Evolutionary conservation across 2,113 vertebrate genomes (phyloP).

Genomic region (Coryphaenoides rupestris): DNA sequence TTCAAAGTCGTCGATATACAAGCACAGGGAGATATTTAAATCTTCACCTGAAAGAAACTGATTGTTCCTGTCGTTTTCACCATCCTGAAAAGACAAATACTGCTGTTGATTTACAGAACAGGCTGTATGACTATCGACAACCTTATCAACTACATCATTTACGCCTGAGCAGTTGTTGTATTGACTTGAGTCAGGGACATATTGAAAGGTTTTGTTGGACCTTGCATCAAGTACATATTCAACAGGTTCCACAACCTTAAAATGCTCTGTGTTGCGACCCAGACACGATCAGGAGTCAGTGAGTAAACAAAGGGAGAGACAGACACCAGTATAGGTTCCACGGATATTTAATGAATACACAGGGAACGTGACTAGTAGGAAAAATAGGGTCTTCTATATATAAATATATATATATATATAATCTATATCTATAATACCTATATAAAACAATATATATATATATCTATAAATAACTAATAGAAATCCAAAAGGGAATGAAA

Average conservation of each 20-base stretch:
- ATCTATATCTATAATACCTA: too few relatives aligned
- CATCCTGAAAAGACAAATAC: constrained; percentile 9
- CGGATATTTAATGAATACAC: too few relatives aligned
- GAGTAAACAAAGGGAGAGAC: too few relatives aligned
- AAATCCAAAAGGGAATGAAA: too few relatives aligned
- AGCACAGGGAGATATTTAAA: background rate
- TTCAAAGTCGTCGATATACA: constrained; percentile 26
- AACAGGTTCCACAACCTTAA: constrained; percentile 5
- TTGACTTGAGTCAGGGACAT: constrained; percentile 33
- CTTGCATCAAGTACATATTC: constrained; percentile 39
- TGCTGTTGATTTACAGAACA: background rate
- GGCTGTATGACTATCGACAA: constrained; percentile 27
- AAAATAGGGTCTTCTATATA: too few relatives aligned
- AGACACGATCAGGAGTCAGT: too few relatives aligned
- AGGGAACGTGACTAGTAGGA: too few relatives aligned
- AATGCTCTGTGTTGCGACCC: too few relatives aligned
- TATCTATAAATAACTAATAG: too few relatives aligned
- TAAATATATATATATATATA: too few relatives aligned
- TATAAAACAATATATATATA: too few relatives aligned
- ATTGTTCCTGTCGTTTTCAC: constrained; percentile 21
- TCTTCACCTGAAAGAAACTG: constrained; percentile 22
- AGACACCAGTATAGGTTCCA: too few relatives aligned
- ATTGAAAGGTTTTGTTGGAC: constrained; percentile 38
- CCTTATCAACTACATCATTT: constrained; percentile 23
- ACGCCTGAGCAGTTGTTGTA: constrained; percentile 30